Evolutionary conservation across 2,888 invertebrate species (phyloP), one percentile per base, ranked within the genome.

Genomic region (Ernsta delagoae): DNA sequence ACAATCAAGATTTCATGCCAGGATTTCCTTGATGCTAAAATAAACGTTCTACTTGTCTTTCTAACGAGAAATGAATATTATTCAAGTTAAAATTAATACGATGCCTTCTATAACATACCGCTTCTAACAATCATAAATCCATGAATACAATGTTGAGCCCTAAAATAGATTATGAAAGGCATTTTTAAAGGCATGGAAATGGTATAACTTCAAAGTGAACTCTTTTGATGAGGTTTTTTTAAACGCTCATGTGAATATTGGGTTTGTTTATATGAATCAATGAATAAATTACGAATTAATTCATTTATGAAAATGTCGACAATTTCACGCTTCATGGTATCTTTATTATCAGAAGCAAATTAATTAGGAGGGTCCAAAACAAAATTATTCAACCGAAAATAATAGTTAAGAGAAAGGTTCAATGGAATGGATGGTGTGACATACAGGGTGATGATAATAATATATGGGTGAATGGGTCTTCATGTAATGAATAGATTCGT

Each of bases 11-110:
- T n/a, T 45, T n/a, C 12, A 4, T 45, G 1, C 45, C 34, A 36
- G 61, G 50, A 61, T 61, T 61, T 48, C 48, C 60, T 48, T 61
- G 48, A 50, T 36, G 50, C 50, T 36, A 61, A 61, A 61, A 61
- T 61, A 36, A 48, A 34, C 8, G 12, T 12, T 31, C 11, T 50
- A 12, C 59, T 6, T 16, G 43, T 50, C 36, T 36, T 12, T 12
- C 36, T 12, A 50, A 50, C 60, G 31, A 60, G 48, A 50, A 36
- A 48, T 50, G n/a, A 61, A 61, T 48, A 48, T 31, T 31, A 31
- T 31, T 31, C 1, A 31, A 31, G 31, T 31, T 31, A 31, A 31
- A 31, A 31, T 31, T 24, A 24, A 24, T 24, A 24, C 24, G 24
- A 24, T 1, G 24, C 24, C 3, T 24, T 24, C 24, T 24, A 24